Evolutionary conservation across 2,113 vertebrate species (phyloP), one percentile per base, ranked within the genome.

Genomic region (Fulmarus glacialis): DNA sequence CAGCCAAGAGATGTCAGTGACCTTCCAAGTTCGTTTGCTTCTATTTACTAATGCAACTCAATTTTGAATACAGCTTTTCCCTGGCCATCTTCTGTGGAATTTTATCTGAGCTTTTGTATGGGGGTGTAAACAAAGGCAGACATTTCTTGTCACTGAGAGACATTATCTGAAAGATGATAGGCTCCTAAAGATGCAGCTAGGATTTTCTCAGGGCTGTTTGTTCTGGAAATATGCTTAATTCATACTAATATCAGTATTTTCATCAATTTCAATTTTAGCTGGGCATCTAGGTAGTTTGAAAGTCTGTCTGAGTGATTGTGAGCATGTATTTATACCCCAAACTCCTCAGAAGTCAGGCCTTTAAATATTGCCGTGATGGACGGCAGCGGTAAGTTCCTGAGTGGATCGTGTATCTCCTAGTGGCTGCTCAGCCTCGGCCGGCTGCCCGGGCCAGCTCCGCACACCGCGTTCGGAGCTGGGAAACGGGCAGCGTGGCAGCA

Each of bases 351-450:
- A 40, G 12, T 9, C 60, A 43, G 47, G 47, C 19, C 36, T 72
- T 30, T 14, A 5, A 15, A 7, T 5, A 3, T 17, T 36, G 52
- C 64, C 4, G 0, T 29, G 63, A 11, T 0, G 5, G 34, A 14
- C 4, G 27, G 1, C 8, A 30, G 30, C 2, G 2, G 19, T 5
- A 36, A 22, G 26, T 4, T 52, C 66, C 34, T 2, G 6, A 22
- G 27, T 2, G 56, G 52, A 27, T 47, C 5, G 11, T 59, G 64
- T 74, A 10, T 74, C 81, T 93, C 67, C 9, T 43, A 8, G 20
- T 6, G 55, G 32, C 36, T 43, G 23, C 48, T 21, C 30, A 4
- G 42, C 38, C 34, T 2, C 1, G 9, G 24, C 15, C 0, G 2
- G 15, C 15, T 36, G 62, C 55, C n/a, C 1, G 4, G 8, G 52